Evolutionary conservation across 2,888 invertebrate species (phyloP).

Genomic region (Trachelus iudaicus): DNA sequence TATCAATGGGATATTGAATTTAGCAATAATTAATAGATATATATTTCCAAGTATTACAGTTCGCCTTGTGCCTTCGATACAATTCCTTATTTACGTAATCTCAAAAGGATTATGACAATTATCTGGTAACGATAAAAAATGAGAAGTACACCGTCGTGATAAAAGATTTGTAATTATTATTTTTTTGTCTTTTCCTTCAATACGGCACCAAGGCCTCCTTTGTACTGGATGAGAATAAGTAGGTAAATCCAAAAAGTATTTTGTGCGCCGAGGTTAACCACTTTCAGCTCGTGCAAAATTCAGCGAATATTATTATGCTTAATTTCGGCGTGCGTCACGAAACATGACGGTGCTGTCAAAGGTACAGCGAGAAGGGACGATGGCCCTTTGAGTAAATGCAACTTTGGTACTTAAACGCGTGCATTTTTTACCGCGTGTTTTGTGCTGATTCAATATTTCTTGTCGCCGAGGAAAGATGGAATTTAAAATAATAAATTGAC

Average conservation of each 20-base stretch:
- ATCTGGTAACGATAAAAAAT: not conserved
- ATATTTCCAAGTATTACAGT: slow-evolving; percentile 3
- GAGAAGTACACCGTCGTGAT: not conserved
- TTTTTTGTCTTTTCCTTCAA: not conserved
- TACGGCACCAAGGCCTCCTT: not conserved
- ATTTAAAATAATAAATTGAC: too few relatives aligned
- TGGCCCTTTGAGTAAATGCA: not conserved
- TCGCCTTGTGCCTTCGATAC: not conserved
- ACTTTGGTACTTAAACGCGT: not conserved
- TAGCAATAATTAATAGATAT: not conserved
- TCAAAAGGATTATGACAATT: not conserved
- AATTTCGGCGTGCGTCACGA: too few relatives aligned
- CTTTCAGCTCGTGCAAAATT: not conserved
- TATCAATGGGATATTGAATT: too few relatives aligned
- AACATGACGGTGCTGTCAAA: too few relatives aligned
- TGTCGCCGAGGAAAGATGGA: too few relatives aligned
- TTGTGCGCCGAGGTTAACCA: not conserved
- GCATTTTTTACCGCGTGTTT: not conserved
- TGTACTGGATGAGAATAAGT: not conserved
- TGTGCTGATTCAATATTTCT: not conserved
- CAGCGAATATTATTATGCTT: too few relatives aligned
- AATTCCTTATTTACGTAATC: slow-evolving; percentile 1
- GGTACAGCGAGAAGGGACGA: too few relatives aligned
- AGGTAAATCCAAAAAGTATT: not conserved
- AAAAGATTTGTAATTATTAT: not conserved